phyloP scores from a whole-genome alignment of 30 jellyfish, hydroid and myxozoan species.

The Pelagia noctiluca region DNA sequence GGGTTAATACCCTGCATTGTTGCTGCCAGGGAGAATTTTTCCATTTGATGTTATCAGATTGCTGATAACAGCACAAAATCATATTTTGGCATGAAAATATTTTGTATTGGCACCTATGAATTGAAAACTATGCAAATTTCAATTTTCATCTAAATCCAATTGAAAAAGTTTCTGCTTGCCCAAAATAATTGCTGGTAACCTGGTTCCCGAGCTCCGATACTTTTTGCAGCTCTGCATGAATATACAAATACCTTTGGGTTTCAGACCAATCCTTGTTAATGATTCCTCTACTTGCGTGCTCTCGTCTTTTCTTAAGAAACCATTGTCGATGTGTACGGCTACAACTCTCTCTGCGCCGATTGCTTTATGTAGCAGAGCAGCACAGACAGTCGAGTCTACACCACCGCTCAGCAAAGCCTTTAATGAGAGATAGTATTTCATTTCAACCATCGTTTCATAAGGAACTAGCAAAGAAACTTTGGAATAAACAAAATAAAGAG shows the following conservation, averaged over 20 bases:
- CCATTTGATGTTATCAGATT: too few species aligned
- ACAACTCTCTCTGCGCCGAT: slow-evolving; percentile 85
- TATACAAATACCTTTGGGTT: slow-evolving; percentile 72
- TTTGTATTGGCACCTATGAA: too few species aligned
- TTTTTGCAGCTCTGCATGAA: background rate
- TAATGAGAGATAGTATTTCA: background rate
- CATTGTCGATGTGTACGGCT: slow-evolving; percentile 94
- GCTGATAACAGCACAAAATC: too few species aligned
- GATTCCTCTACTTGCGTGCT: slow-evolving; percentile 83
- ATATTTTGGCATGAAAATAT: too few species aligned
- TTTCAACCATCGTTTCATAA: background rate
- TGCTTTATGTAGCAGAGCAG: slow-evolving; percentile 87
- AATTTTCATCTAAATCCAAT: background rate
- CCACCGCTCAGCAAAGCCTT: slow-evolving; percentile 98
- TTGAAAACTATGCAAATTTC: too few species aligned
- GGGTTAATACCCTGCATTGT: too few species aligned
- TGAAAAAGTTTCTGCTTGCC: too few species aligned
- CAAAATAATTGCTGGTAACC: too few species aligned
- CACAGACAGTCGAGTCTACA: slow-evolving; percentile 97
- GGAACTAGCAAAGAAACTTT: background rate
- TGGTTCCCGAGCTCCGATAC: too few species aligned
- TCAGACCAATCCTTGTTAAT: slow-evolving; percentile 74
- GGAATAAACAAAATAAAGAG: too few species aligned
- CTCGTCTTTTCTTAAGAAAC: slow-evolving; percentile 88
- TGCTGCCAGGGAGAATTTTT: too few species aligned